Conservation (phyloP, 35 echinoderm and acorn worm genomes). For the Apostichopus parvimensis region DNA sequence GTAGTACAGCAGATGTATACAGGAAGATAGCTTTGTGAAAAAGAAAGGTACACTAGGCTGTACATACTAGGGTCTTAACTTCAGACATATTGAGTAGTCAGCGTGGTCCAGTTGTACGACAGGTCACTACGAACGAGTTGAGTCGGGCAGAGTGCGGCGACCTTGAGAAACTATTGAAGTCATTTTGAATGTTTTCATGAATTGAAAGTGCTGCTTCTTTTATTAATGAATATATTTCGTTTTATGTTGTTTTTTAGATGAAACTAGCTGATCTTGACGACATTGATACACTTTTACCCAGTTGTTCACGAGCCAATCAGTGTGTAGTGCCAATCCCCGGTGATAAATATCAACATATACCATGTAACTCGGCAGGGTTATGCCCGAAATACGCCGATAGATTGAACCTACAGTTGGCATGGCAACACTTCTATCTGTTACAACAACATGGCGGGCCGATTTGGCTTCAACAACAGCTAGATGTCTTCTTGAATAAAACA, state of each 20-base stretch:
- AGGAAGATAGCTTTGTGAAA: too few relatives aligned
- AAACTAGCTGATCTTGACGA: constrained; percentile 41
- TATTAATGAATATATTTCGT: too few relatives aligned
- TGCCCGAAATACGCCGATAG: constrained; percentile 20
- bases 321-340: background rate
- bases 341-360: background rate
- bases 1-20: too few relatives aligned
- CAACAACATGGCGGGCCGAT: constrained; percentile 6
- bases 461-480: constrained; percentile 3
- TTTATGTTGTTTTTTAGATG: background rate
- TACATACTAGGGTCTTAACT: too few relatives aligned
- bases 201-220: too few relatives aligned
- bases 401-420: constrained; percentile 14
- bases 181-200: too few relatives aligned
- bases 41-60: too few relatives aligned
- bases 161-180: too few relatives aligned
- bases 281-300: background rate
- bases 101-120: too few relatives aligned
- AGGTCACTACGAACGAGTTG: too few relatives aligned
- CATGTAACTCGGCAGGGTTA: background rate
- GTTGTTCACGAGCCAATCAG: background rate
- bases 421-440: constrained; percentile 15
- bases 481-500: constrained; percentile 26
- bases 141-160: too few relatives aligned
- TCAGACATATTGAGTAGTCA: too few relatives aligned